These are phyloP conservation scores for Dicentrarchus labrax DNA, from an alignment of 2,113 vertebrate genomes.

Conservation along the genomic window DNA sequence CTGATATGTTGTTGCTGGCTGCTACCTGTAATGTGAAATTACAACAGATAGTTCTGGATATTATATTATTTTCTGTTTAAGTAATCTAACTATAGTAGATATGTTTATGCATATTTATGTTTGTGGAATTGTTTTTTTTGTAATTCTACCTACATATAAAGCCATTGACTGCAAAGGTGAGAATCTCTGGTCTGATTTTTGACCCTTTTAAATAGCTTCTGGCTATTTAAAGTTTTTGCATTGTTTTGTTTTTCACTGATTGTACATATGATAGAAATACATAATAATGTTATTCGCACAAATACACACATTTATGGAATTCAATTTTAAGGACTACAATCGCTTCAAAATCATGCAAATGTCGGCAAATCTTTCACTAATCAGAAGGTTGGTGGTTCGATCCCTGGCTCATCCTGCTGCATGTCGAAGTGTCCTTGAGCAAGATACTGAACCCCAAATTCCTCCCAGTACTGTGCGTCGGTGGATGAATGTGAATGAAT, in stretches of 20 bases:
- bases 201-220: background rate
- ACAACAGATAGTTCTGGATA: constrained; percentile 59
- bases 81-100: constrained; percentile 43
- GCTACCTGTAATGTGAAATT: constrained; percentile 58
- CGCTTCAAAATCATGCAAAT: no score
- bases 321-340: background rate
- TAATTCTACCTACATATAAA: constrained; percentile 70
- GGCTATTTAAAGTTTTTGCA: background rate
- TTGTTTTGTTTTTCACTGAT: background rate
- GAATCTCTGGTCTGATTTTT: constrained; percentile 5
- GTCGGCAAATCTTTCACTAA: no score
- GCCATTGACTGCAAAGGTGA: constrained; percentile 53
- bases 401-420: no score
- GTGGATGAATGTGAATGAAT: no score
- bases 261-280: background rate
- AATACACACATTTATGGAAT: background rate
- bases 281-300: background rate
- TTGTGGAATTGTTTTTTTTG: constrained; percentile 72
- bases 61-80: constrained; percentile 54
- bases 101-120: constrained; percentile 60
- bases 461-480: no score
- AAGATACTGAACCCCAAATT: no score
- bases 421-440: no score
- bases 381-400: no score
- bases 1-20: constrained; percentile 49